These are phyloP conservation scores for Ornithoptera alexandrae DNA, from an alignment of 2,888 invertebrate genomes.

Conservation along the genomic window DNA sequence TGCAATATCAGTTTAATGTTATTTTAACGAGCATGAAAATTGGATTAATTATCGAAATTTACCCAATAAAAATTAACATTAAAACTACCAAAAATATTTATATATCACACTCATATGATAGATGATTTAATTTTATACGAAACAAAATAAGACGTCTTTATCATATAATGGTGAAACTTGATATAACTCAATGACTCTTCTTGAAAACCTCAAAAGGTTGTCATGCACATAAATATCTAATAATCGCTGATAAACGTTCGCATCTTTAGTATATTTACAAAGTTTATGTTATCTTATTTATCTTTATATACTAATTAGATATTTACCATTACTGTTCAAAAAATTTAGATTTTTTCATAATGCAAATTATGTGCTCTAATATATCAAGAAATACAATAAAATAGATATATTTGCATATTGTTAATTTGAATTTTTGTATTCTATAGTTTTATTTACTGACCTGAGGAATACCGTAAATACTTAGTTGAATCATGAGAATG, in stretches of 20 bases:
- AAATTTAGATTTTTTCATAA: too few relatives aligned
- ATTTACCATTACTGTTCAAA: too few relatives aligned
- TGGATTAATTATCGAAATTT: neutral
- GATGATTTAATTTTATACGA: too few relatives aligned
- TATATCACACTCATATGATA: too few relatives aligned
- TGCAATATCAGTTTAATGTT: slow-evolving; percentile 20
- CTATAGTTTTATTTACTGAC: slow-evolving; percentile 15
- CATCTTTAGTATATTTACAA: too few relatives aligned
- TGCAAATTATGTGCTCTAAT: neutral
- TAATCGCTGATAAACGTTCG: neutral
- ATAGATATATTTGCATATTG: neutral
- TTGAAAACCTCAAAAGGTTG: too few relatives aligned
- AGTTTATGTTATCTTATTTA: too few relatives aligned
- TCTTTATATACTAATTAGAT: too few relatives aligned
- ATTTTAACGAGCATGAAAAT: neutral
- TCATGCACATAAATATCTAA: neutral
- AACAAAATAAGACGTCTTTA: neutral
- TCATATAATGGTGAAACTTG: neutral
- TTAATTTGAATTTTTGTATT: neutral
- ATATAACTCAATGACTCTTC: neutral
- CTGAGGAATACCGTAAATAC: slow-evolving; percentile 16
- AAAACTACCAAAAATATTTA: neutral
- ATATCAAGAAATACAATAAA: neutral
- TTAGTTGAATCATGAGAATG: slow-evolving; percentile 30
- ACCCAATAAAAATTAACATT: neutral